Base-by-base conservation (phyloP, 2,888 invertebrate genomes). In the Tachina grossa region DNA sequence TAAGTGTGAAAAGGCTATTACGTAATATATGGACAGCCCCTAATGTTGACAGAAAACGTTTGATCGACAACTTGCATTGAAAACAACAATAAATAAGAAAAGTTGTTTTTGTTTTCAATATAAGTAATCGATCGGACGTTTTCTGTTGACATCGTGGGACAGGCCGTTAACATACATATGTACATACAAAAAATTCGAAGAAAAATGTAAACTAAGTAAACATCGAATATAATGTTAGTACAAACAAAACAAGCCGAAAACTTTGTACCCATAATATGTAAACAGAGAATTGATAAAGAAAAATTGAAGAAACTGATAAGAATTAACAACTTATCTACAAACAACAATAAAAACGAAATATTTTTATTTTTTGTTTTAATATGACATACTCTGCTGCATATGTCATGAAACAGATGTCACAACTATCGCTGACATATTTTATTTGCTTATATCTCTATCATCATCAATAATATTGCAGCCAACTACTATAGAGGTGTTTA, bases 381-480 rank as follows among this genome's bases (percentile, higher is more conserved):
- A 72, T 76, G 65, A 83, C 76, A 83, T 80, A 83, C 83, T 79
- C 49, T 68, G 79, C 66, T 80, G 83, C 82, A 79, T 80, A 72
- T 85, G 85, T 84, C 66, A 53, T 61, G 76, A 63, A 84, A 79
- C 84, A 77, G 84, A 83, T 87, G 81, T 84, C 83, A 76, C 59
- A 85, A 63, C 63, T 87, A 87, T 87, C 86, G 61, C 39, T 45
- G 82, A 87, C 81, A 83, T 86, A 83, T 84, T 87, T 86, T 84
- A 90, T 90, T 91, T 91, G 89, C 89, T 89, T 89, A 88, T 71
- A 66, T 74, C 45, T 89, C 88, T 89, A 88, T 88, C 90, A 89
- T 31, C 47, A 75, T 63, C 53, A 74, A 4, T 11, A 31, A 19
- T 8, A 45, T 31, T 71, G 55, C 65, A 43, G 41, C 39, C 63